A percentile compares a stretch with the other conserved stretches of the same genome.
These are phyloP conservation scores for Ectropis grisescens DNA, from an alignment of 1,140 invertebrate species.

Conservation along the genomic window DNA sequence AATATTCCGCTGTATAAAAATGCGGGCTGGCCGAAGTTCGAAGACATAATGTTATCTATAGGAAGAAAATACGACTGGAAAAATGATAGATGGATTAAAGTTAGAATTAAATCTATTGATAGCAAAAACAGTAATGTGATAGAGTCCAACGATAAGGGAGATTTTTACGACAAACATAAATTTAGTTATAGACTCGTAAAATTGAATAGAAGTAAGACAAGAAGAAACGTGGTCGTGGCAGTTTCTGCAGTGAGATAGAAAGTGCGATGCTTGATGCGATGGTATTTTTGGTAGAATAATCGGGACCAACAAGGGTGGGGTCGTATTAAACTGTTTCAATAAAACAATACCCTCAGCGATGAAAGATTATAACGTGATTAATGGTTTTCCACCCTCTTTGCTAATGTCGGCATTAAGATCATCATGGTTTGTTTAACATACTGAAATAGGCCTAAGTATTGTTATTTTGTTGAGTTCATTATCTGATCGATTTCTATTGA, in stretches of 20 bases:
- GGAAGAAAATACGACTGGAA: slow-evolving; percentile 60
- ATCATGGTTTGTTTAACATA: too few species aligned
- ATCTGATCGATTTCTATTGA: too few species aligned
- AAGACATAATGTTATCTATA: slow-evolving; percentile 45
- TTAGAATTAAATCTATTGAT: slow-evolving; percentile 31
- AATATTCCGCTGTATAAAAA: too few species aligned
- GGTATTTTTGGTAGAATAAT: slow-evolving; percentile 22
- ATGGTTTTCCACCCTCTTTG: too few species aligned
- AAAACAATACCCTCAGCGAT: slow-evolving; percentile 2
- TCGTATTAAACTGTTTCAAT: slow-evolving; percentile 6
- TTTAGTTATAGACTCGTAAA: slow-evolving; percentile 55
- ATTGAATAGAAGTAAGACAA: slow-evolving; percentile 53
- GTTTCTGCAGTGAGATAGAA: slow-evolving; percentile 58
- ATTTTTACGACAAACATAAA: slow-evolving; percentile 40
- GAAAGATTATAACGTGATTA: too few species aligned
- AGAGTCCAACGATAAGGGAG: slow-evolving; percentile 16
- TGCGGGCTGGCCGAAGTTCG: slow-evolving; percentile 44
- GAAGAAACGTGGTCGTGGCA: slow-evolving; percentile 51
- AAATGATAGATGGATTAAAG: slow-evolving; percentile 59
- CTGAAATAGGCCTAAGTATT: too few species aligned
- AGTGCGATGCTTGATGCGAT: slow-evolving; percentile 3
- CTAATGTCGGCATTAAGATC: too few species aligned
- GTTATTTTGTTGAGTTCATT: too few species aligned
- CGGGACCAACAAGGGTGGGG: slow-evolving; percentile 20
- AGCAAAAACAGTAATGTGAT: slow-evolving; percentile 5